Base-by-base conservation (phyloP, 2,888 invertebrate species). In the Heliconius cydno region DNA sequence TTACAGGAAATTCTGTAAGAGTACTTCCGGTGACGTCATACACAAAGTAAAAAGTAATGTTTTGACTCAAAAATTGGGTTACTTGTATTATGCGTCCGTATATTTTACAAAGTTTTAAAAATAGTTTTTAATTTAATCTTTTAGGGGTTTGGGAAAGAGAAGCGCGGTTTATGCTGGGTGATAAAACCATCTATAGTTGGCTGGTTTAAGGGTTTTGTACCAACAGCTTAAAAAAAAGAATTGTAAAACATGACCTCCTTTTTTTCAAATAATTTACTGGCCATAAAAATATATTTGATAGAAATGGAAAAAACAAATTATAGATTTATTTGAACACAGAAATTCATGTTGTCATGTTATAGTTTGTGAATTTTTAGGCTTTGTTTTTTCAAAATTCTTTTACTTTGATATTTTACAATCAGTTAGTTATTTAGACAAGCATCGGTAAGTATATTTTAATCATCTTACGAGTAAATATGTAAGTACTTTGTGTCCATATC, bases 341-440 rank as follows among this genome's bases (percentile, higher is more conserved):
- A 66, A 66, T 78, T 52, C 25, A 30, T 22, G 76, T 82, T 82
- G 82, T 79, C 63, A 81, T 80, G 80, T 65, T 75, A 77, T 79
- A 80, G 81, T 80, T 82, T 13, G 30, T 34, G 28, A 52, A 52
- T 30, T 73, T 73, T 57, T 34, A 22, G 34, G 34, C 2, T n/a
- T 52, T 22, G 30, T 13, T 73, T 72, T 73, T 73, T 73, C 57
- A 7, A 60, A 73, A 73, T 60, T 73, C 5, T 73, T 60, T 57
- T 73, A 73, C 6, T n/a, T 34, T 73, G 38, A 66, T 66, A 34
- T 60, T 60, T 60, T 73, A 60, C n/a, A 73, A 30, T 30, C 52
- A 60, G 30, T 60, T 73, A 73, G 13, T n/a, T 60, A 7, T 73
- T 73, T 57, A 9, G 34, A 30, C 57, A 60, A 73, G 57, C n/a